These are phyloP conservation scores for Macrosteles quadrilineatus DNA, from an alignment of 1,140 invertebrate genomes.

Conservation along the genomic window DNA sequence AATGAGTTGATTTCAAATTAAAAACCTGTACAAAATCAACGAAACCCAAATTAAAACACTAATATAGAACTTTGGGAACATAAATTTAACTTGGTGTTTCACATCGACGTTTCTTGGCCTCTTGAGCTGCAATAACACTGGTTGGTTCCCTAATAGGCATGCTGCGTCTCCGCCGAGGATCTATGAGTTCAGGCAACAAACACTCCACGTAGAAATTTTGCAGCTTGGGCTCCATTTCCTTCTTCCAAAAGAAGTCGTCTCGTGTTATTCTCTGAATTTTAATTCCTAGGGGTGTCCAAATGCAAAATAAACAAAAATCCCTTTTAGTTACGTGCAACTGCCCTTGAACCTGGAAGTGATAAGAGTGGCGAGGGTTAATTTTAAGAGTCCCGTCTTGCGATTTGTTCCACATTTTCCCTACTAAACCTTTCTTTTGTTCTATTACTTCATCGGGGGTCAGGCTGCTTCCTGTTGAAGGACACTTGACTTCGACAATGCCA, in stretches of 20 bases:
- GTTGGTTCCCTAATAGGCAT: conserved; percentile 12
- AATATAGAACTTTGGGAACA: too few relatives aligned
- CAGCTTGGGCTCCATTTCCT: conserved; percentile 35
- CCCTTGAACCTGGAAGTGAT: conserved; percentile 51
- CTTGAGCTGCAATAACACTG: too few relatives aligned
- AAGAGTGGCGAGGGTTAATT: conserved; percentile 47
- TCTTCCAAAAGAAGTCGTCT: conserved; percentile 41
- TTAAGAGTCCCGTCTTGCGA: neutral
- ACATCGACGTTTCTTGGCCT: too few relatives aligned
- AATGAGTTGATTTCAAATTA: too few relatives aligned
- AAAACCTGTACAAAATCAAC: too few relatives aligned
- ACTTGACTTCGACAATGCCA: conserved; percentile 48
- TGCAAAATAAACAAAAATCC: conserved; percentile 47
- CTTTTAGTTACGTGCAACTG: conserved; percentile 47
- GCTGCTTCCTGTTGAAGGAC: conserved; percentile 42
- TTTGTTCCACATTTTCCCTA: conserved; percentile 34
- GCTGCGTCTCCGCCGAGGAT: conserved; percentile 38
- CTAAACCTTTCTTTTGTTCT: conserved; percentile 27
- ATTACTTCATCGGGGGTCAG: conserved; percentile 36
- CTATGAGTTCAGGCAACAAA: conserved; percentile 16
- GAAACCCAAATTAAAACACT: too few relatives aligned
- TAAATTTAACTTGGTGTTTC: too few relatives aligned
- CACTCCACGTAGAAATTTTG: neutral
- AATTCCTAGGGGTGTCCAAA: conserved; percentile 46
- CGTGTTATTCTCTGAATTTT: conserved; percentile 33